These are phyloP conservation scores for Lithobates sylvaticus DNA, from an alignment of 2,797 vertebrate genomes.

Conservation along the genomic window DNA sequence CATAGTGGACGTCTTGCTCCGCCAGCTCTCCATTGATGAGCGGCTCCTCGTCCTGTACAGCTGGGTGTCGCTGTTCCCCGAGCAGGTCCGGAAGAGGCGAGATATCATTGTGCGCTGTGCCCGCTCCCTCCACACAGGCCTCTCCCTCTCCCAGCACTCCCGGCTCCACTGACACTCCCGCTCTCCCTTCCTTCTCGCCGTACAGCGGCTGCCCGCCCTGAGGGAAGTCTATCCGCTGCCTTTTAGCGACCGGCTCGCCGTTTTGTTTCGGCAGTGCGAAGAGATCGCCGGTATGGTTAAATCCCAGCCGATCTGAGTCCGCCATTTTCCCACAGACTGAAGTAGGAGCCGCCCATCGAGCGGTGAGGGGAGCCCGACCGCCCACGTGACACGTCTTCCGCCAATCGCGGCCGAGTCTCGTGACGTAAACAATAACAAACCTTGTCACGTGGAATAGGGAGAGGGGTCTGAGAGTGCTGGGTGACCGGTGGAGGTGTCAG, in stretches of 20 bases:
- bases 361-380: constrained; percentile 3
- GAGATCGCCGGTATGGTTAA: constrained; percentile 4
- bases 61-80: constrained; percentile 33
- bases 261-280: neutral
- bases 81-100: constrained; percentile 32
- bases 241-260: constrained; percentile 45
- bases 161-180: neutral
- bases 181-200: neutral
- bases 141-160: constrained; percentile 15
- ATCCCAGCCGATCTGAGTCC: constrained; percentile 46
- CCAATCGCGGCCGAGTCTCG: constrained; percentile 15
- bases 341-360: constrained; percentile 37
- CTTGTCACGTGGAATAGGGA: constrained; percentile 32
- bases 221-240: constrained; percentile 4
- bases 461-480: neutral
- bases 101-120: constrained; percentile 27
- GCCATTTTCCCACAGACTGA: constrained; percentile 58
- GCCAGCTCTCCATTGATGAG: constrained; percentile 8
- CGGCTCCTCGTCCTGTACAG: neutral
- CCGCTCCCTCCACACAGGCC: constrained; percentile 39
- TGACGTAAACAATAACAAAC: constrained; percentile 59
- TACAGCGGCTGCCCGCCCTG: constrained; percentile 1
- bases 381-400: constrained; percentile 35
- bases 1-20: neutral
- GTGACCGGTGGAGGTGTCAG: no score